These are phyloP conservation scores for Hafferia zeledoni DNA, from an alignment of 2,797 vertebrate genomes.

Conservation along the genomic window DNA sequence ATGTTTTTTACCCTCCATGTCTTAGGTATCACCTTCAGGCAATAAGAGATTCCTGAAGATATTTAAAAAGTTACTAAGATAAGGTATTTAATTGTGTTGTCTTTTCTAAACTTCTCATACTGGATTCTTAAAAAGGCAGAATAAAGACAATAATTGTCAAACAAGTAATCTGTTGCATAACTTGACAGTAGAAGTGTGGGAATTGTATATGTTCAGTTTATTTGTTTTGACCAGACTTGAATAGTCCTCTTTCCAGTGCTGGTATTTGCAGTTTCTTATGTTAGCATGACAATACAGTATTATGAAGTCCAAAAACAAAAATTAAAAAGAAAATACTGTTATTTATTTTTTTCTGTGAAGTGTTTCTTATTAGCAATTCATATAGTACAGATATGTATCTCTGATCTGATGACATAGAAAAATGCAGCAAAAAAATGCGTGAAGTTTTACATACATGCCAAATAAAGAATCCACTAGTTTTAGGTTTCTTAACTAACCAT, in stretches of 20 bases:
- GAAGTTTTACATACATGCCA: background rate
- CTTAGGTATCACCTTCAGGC: background rate
- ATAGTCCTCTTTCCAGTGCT: background rate
- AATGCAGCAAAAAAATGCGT: background rate
- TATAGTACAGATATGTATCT: background rate
- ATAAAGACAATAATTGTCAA: background rate
- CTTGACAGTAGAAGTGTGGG: background rate
- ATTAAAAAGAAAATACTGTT: background rate
- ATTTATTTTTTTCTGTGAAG: background rate
- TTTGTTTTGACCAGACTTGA: background rate
- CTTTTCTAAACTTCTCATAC: background rate
- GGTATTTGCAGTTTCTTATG: background rate
- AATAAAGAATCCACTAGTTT: background rate
- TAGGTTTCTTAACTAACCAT: background rate
- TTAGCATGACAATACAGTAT: background rate
- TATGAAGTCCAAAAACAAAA: background rate
- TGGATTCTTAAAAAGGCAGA: background rate
- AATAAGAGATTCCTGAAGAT: background rate
- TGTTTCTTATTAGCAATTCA: background rate
- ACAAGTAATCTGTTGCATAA: background rate
- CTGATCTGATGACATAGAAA: background rate
- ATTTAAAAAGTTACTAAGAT: background rate
- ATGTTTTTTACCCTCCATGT: background rate
- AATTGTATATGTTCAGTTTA: background rate
- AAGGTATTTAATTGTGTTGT: background rate